Conservation (phyloP, 2,888 invertebrate genomes). For the Hofmannophila pseudospretella region DNA sequence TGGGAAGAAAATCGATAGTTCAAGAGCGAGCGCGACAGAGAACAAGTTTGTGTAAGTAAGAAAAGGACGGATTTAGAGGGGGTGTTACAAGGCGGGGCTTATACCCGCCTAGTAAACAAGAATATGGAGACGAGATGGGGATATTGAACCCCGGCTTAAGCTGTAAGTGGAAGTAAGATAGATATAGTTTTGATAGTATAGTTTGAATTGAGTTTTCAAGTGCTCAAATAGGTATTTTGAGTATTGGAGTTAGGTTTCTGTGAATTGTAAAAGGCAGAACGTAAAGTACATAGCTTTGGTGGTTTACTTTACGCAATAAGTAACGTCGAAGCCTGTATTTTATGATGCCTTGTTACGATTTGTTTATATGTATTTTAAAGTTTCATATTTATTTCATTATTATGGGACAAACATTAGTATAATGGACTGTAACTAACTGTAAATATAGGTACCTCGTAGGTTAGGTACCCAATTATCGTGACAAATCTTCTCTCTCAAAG, state of each 20-base stretch:
- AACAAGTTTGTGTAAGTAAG: conserved; percentile 35
- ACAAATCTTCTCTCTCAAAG: too few relatives aligned
- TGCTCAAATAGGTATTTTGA: background rate
- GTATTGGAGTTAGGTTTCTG: background rate
- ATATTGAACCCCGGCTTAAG: conserved; percentile 14
- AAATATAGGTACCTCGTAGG: too few relatives aligned
- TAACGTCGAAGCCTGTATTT: background rate
- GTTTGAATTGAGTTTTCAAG: conserved; percentile 2
- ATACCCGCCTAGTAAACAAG: conserved; percentile 44
- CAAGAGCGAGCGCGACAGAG: conserved; percentile 35
- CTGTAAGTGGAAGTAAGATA: conserved; percentile 33
- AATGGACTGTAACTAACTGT: too few relatives aligned
- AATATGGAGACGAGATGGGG: conserved; percentile 23
- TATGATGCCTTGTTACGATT: too few relatives aligned
- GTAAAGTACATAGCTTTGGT: too few relatives aligned
- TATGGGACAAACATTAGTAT: too few relatives aligned
- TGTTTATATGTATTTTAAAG: too few relatives aligned
- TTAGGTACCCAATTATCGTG: too few relatives aligned
- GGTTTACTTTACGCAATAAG: too few relatives aligned
- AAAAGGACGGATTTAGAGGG: conserved; percentile 34
- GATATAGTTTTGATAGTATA: conserved; percentile 17
- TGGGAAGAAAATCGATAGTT: conserved; percentile 54
- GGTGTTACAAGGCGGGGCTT: conserved; percentile 60
- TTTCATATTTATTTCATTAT: too few relatives aligned
- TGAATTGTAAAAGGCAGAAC: too few relatives aligned